Evolutionary conservation across 2,797 vertebrate genomes (phyloP).

Genomic region (Anomalospiza imberbis): DNA sequence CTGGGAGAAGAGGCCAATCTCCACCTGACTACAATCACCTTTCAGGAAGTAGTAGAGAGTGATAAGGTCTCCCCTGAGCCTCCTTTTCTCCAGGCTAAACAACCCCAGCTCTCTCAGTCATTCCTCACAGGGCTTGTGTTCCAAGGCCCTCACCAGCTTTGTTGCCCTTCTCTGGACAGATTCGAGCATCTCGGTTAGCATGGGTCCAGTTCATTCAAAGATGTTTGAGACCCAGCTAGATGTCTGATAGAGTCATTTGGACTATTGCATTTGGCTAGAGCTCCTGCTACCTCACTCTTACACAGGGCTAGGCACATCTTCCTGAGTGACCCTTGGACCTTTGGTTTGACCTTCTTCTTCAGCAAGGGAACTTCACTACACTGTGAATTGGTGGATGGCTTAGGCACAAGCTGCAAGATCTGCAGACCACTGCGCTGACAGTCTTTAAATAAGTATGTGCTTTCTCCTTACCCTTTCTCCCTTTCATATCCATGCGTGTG

Average conservation of each 20-base stretch:
- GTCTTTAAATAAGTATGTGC: background rate
- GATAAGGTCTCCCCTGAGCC: background rate
- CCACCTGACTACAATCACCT: background rate
- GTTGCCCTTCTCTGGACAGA: background rate
- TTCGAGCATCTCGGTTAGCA: rapidly evolving
- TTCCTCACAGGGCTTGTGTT: background rate
- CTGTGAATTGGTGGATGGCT: background rate
- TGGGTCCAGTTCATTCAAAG: background rate
- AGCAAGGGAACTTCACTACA: background rate
- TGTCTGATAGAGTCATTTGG: background rate
- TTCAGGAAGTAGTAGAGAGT: background rate
- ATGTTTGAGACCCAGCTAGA: background rate
- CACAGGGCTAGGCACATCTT: background rate
- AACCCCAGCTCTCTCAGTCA: rapidly evolving
- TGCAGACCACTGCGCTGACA: rapidly evolving
- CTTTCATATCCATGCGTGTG: rapidly evolving
- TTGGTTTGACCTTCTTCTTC: background rate
- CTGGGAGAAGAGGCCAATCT: background rate
- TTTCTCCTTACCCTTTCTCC: background rate
- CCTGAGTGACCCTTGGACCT: background rate
- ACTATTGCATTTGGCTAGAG: background rate
- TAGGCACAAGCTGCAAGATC: rapidly evolving
- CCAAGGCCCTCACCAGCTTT: background rate
- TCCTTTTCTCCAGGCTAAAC: background rate
- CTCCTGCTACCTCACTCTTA: background rate